Evolutionary conservation across 2,113 vertebrate species (phyloP), one percentile per base, ranked within the genome.

Genomic region (Microcebus jonahi): DNA sequence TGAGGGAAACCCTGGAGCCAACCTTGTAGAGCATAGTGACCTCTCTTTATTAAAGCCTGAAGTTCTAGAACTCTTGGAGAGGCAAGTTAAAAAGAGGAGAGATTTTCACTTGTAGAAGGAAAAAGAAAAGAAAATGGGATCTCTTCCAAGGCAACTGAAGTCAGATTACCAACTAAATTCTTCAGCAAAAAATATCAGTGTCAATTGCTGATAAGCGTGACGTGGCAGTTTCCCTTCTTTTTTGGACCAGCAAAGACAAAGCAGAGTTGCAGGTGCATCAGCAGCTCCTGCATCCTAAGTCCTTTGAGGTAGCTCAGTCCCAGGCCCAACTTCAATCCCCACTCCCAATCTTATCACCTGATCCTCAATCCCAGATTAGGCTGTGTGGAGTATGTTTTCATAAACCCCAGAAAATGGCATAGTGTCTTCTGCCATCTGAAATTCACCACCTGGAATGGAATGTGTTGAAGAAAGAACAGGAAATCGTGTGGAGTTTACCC

Each of bases 361-460:
- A 45, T 21, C 68, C 27, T 17, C 23, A 27, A 34, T 5, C 39
- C 13, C 21, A 90, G 23, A 61, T 27, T 21, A 59, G n/a, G 27
- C 13, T 21, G 27, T 80, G 34, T 92, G 86, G 71, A 39, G 39
- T 85, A 0, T 29, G 21, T 61, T 61, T 67, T 10, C 39, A 90
- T 1, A 53, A n/a, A 79, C 39, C 39, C 23, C 87, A 83, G 31
- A 36, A 71, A 8, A 53, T 87, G 23, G 17, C 45, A 20, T 18
- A 59, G 4, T 61, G 8, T 87, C 59, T 87, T 18, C 6, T 7
- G 0, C 23, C 36, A 39, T 45, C n/a, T 57, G n/a, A 94, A 88
- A 87, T 76, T 76, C 14, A 91, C 21, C 5, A n/a, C 2, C 17
- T 97, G 8, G 94, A 94, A 29, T 67, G 70, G 88, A 76, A 95